Evolutionary conservation across 2,888 invertebrate genomes (phyloP).

Genomic region (Leptopilina drosophilae): DNA sequence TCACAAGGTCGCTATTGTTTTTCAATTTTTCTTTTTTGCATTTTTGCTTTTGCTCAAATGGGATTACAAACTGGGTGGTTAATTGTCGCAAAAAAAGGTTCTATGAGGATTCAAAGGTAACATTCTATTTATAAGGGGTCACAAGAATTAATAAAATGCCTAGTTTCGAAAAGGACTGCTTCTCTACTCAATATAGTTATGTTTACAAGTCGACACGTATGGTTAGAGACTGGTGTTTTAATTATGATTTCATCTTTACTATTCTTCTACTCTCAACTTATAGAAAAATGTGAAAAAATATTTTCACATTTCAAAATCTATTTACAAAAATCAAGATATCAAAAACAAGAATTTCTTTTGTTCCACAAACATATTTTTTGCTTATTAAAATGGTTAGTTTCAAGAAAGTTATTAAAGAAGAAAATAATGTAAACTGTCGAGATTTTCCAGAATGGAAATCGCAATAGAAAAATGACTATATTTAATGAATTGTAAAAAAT

Average conservation of each 20-base stretch:
- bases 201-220: constrained; percentile 30
- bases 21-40: no score
- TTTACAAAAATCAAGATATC: background rate
- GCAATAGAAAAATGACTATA: no score
- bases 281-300: no score
- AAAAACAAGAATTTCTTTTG: no score
- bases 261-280: background rate
- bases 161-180: constrained; percentile 24
- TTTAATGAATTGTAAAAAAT: no score
- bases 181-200: constrained; percentile 32
- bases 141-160: constrained; percentile 31
- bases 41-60: background rate
- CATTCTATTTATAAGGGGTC: constrained; percentile 32
- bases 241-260: background rate
- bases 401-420: background rate
- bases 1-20: constrained; percentile 21
- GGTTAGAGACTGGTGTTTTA: constrained; percentile 41
- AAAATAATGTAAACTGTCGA: background rate
- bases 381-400: background rate
- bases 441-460: no score
- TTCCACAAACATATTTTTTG: background rate
- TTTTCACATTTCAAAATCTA: no score
- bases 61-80: constrained; percentile 37
- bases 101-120: constrained; percentile 18
- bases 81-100: constrained; percentile 28